Evolutionary conservation across 2,113 vertebrate genomes (phyloP), one percentile per base, ranked within the genome.

Genomic region (Oreochromis tanganicae): DNA sequence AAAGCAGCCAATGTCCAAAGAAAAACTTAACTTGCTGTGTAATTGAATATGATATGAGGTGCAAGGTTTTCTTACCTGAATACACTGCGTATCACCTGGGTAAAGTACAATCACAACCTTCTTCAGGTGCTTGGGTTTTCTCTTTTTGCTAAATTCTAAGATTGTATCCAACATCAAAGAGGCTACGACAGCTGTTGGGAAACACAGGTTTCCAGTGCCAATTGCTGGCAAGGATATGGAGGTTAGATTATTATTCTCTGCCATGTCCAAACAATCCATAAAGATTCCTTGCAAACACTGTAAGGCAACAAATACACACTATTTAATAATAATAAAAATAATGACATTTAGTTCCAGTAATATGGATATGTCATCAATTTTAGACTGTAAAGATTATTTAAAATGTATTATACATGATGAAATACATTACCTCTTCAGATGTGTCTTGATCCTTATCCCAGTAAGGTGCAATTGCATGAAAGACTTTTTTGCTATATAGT

Each of bases 201-300:
- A 99, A 56, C 93, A 73, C 93, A 98, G 94, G 41, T 97, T 94
- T 80, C 98, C 98, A 2, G 97, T 97, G 79, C 98, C 96, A 46
- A 99, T 96, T 68, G 98, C 97, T 17, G 98, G 97, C 91, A 99
- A 98, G 12, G 97, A 84, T 63, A 99, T 96, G 0, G 98, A 98
- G 21, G 85, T 92, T 71, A 96, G 89, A 6, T 91, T 91, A 17
- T 84, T 63, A 13, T 81, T 78, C 85, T 98, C 97, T 1, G 97
- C 95, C 81, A 86, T 93, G 43, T 68, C 21, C 81, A 99, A 93
- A 88, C 98, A 99, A 6, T 61, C n/a, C 57, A 68, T 34, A 55
- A 98, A 92, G 87, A 97, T 81, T 36, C 75, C 41, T 89, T 86
- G 68, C 89, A 99, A 91, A 11, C 14, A 50, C 98, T 99, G 94